Evolutionary conservation across 2,797 vertebrate genomes (phyloP).

Genomic region (Eptatretus atami): DNA sequence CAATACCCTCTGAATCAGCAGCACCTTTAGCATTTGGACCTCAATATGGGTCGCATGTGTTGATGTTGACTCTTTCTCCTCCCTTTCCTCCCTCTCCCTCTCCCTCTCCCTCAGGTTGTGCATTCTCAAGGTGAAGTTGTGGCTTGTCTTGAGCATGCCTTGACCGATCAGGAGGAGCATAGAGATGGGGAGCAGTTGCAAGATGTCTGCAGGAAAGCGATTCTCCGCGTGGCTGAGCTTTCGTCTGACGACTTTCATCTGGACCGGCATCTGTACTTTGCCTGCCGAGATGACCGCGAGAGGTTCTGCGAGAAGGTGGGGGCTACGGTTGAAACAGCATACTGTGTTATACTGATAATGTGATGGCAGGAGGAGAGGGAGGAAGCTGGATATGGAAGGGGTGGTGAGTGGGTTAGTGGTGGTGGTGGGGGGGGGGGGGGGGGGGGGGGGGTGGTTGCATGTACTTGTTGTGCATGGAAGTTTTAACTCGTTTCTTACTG

Average conservation of each 20-base stretch:
- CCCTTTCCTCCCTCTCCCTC: not conserved
- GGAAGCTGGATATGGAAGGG: not conserved
- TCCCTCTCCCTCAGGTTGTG: slow-evolving; percentile 23
- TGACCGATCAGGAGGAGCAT: slow-evolving; percentile 50
- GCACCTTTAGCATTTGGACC: slow-evolving; percentile 6
- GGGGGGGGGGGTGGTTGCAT: not conserved
- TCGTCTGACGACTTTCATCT: slow-evolving; percentile 80
- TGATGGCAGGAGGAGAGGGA: not conserved
- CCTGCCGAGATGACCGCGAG: slow-evolving; percentile 67
- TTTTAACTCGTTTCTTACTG: no score
- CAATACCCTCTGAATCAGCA: no score
- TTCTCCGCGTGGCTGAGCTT: slow-evolving; percentile 70
- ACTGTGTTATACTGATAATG: slow-evolving; percentile 7
- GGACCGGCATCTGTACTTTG: slow-evolving; percentile 64
- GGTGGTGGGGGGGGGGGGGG: no score
- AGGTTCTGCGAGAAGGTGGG: slow-evolving; percentile 69
- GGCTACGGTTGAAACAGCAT: slow-evolving; percentile 9
- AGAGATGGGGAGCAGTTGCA: slow-evolving; percentile 21
- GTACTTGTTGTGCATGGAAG: not conserved
- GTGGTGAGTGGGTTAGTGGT: no score
- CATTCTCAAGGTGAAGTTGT: slow-evolving; percentile 92
- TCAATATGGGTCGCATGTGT: slow-evolving; percentile 11
- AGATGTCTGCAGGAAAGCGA: slow-evolving; percentile 59
- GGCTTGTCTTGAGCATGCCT: slow-evolving; percentile 55
- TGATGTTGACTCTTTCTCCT: slow-evolving; percentile 10